phyloP scores from a whole-genome alignment of 1,140 invertebrate genomes.

The Rhynchophorus ferrugineus region DNA sequence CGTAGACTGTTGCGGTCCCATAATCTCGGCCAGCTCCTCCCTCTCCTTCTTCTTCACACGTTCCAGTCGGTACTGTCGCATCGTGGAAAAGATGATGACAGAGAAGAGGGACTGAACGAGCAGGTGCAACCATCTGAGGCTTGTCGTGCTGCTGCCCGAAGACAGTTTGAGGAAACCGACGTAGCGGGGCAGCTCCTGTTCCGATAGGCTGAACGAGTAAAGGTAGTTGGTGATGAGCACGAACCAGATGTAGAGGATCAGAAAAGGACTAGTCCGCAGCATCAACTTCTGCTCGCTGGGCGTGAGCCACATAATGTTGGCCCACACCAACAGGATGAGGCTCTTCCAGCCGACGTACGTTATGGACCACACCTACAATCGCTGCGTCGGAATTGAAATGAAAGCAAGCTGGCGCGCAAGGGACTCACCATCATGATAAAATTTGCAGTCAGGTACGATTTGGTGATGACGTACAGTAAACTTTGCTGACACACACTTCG shows the following conservation, averaged over 20 bases:
- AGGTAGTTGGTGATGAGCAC: conserved; percentile 2
- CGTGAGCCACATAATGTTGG: conserved; percentile 14
- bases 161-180: not conserved
- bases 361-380: conserved; percentile 16
- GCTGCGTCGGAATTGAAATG: too few species aligned
- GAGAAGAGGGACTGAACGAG: conserved; percentile 7
- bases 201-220: conserved; percentile 7
- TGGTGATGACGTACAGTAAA: conserved; percentile 5
- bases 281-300: conserved; percentile 8
- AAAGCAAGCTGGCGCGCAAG: too few species aligned
- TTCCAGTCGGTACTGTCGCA: conserved; percentile 9
- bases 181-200: conserved; percentile 3
- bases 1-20: too few species aligned
- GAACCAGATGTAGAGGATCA: conserved; percentile 11
- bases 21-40: not conserved
- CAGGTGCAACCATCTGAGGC: conserved; percentile 7
- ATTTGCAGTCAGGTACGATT: conserved; percentile 11
- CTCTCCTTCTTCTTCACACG: not conserved
- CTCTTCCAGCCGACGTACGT: conserved; percentile 8
- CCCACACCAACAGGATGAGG: conserved; percentile 14
- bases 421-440: conserved; percentile 16
- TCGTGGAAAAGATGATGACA: conserved; percentile 9
- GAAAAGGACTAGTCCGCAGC: conserved; percentile 10
- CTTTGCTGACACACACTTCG: not conserved
- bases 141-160: not conserved